Percentiles rank a stretch among this genome's conserved stretches.
phyloP scores from a whole-genome alignment of 2,113 vertebrate species.

The Plecotus auritus region DNA sequence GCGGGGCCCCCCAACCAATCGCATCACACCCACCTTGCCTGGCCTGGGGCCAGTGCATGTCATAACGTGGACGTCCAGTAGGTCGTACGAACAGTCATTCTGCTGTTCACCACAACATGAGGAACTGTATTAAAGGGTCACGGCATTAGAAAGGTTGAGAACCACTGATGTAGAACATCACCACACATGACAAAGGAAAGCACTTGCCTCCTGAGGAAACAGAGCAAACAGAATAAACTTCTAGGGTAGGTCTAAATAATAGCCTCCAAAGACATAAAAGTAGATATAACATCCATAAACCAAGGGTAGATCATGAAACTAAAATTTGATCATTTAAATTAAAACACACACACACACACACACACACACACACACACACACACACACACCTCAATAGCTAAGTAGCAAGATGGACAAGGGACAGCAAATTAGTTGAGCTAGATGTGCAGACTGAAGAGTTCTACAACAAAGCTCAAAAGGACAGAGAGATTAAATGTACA shows the following conservation, averaged over 20 bases:
- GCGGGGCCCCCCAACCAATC: too few relatives aligned
- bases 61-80: too few relatives aligned
- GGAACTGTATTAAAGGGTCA: too few relatives aligned
- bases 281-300: not conserved
- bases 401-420: not conserved
- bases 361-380: not conserved
- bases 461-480: not conserved
- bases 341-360: not conserved
- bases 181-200: not conserved
- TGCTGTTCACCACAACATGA: too few relatives aligned
- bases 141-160: too few relatives aligned
- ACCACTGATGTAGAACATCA: too few relatives aligned
- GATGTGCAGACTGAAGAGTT: not conserved
- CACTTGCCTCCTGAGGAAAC: not conserved
- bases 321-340: not conserved
- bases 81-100: too few relatives aligned
- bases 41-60: too few relatives aligned
- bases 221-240: not conserved
- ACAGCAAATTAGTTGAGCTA: not conserved
- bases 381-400: not conserved
- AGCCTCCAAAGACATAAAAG: not conserved
- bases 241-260: not conserved
- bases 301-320: not conserved
- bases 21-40: too few relatives aligned
- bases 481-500: not conserved